These are phyloP conservation scores for Anadara kagoshimensis DNA, from an alignment of 1,140 invertebrate species.

Conservation along the genomic window DNA sequence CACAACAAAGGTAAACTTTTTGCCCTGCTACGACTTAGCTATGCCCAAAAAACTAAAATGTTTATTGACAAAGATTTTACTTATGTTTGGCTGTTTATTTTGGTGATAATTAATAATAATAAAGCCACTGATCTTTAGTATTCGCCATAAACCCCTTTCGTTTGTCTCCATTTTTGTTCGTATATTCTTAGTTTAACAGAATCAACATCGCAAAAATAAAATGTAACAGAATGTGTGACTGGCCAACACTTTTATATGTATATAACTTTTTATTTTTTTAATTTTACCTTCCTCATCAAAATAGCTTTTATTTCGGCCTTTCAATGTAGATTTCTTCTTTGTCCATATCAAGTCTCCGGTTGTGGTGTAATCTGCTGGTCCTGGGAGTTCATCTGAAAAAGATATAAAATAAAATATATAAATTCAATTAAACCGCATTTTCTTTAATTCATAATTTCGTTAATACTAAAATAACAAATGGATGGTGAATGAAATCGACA, in stretches of 20 bases:
- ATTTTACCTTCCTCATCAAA: constrained; percentile 47
- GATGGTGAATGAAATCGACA: neutral
- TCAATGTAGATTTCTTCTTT: constrained; percentile 41
- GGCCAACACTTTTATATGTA: neutral
- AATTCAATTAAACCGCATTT: neutral
- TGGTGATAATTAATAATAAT: too few relatives aligned
- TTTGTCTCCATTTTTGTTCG: too few relatives aligned
- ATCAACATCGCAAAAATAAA: too few relatives aligned
- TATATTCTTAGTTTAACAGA: too few relatives aligned
- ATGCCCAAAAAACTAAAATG: too few relatives aligned
- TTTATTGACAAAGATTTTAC: too few relatives aligned
- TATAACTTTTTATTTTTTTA: neutral
- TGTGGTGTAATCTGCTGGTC: constrained; percentile 45
- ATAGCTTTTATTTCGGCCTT: constrained; percentile 38
- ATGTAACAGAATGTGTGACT: neutral
- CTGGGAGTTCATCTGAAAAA: constrained; percentile 31
- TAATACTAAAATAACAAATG: neutral
- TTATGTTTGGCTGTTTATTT: too few relatives aligned
- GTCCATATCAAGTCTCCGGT: constrained; percentile 47
- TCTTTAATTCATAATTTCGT: neutral
- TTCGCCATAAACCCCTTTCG: too few relatives aligned
- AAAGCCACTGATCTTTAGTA: too few relatives aligned
- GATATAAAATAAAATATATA: constrained; percentile 5
- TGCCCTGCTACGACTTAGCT: too few relatives aligned
- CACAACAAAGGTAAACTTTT: too few relatives aligned